These are phyloP conservation scores for Microcebus ravelobensis DNA, from an alignment of 2,113 vertebrate species.

Conservation along the genomic window DNA sequence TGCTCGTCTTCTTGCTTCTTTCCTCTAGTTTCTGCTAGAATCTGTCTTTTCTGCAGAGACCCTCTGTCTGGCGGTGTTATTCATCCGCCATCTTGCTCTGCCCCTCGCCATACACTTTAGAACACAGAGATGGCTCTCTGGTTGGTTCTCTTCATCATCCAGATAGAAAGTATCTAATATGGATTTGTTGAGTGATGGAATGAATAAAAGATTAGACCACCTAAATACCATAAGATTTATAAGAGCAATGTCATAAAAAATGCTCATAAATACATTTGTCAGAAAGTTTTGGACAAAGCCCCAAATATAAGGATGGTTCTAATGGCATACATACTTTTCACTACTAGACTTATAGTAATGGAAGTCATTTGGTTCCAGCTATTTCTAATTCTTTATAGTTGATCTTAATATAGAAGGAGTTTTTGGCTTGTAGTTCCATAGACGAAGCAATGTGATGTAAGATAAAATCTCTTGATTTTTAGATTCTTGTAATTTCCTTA, in stretches of 20 bases:
- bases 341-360: background rate
- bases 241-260: background rate
- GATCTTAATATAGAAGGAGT: background rate
- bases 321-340: slow-evolving; percentile 8
- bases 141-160: background rate
- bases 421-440: background rate
- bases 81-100: too few species aligned
- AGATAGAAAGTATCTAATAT: slow-evolving; percentile 22
- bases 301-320: background rate
- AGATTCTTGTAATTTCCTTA: background rate
- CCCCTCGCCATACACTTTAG: too few species aligned
- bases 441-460: background rate
- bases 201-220: slow-evolving; percentile 25
- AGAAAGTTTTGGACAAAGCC: background rate
- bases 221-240: background rate
- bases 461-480: background rate
- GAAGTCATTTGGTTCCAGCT: slow-evolving; percentile 10
- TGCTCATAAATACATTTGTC: background rate
- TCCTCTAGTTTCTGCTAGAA: too few species aligned
- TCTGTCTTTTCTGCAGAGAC: too few species aligned
- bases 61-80: too few species aligned
- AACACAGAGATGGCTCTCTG: background rate
- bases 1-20: too few species aligned
- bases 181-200: background rate
- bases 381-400: slow-evolving; percentile 29